Base-by-base conservation (phyloP, 2,797 vertebrate genomes). In the Lagodon rhomboides region DNA sequence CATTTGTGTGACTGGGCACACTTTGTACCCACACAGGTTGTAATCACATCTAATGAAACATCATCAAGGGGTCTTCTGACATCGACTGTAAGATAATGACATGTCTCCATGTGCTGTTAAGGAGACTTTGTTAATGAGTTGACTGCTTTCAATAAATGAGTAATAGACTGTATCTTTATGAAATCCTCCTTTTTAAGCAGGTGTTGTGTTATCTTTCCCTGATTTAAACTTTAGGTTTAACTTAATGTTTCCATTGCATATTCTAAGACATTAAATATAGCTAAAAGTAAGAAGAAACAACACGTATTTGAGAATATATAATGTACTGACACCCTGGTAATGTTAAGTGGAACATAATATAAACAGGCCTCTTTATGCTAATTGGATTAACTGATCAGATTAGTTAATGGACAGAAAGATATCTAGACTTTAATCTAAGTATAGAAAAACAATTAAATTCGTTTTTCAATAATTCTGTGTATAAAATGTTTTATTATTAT, bases 1-100 rank as follows among this genome's bases (percentile, higher is more conserved):
- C 16, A 41, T 64, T 63, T 54, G 18, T 6, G 25, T 64, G 18
- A 17, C 4, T 22, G 7, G 25, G 66, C 3, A 56, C 81, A 78
- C 44, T 61, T 50, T 72, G 58, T 73, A 43, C 50, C 2, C 20
- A 20, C 12, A 30, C 25, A 56, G 41, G 12, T 23, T 71, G 12
- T 25, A 17, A 51, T 9, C 5, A 8, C 11, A 25, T 22, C 20
- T 25, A 11, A 51, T 51, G 3, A 43, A 43, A 20, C n/a, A 9
- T 22, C 7, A 34, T 47, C 12, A 34, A 46, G 1, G 25, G 23
- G 12, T 7, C 16, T 61, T 51, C 25, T 23, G 17, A 13, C 27
- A 12, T 5, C 4, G 0, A 34, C 9, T 56, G 5, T 46, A 46
- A 47, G 3, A 6, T 50, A 30, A 25, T 44, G 47, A 25, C 41